Evolutionary conservation across 2,797 vertebrate species (phyloP), one percentile per base, ranked within the genome.

Genomic region (Nyctalus aviator): DNA sequence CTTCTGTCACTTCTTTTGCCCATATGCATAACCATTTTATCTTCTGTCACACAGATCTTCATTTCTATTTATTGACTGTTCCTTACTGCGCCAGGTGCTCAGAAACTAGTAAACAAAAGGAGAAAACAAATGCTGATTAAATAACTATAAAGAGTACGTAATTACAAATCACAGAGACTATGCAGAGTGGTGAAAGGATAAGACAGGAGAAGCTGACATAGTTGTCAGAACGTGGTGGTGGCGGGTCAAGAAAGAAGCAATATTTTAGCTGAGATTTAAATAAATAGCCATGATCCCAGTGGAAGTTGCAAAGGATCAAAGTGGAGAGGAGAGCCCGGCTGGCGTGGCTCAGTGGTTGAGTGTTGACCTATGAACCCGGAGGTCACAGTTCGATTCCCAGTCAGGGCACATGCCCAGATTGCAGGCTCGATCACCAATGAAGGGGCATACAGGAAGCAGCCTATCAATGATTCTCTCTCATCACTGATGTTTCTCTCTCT

Each of bases 11-110:
- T 89, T 46, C 11, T 68, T 95, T 88, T 59, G n/a, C 86, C 44
- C 87, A 8, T 81, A n/a, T 76, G 35, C 37, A 76, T 93, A 91
- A 93, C 71, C 94, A 92, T 53, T 69, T 64, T 87, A 90, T 71
- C 66, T 90, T 90, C 48, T 76, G 27, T 84, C 75, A 77, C 23
- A 81, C 1, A 71, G 25, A 20, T 79, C 75, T 71, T 93, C 8
- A 6, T 69, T 87, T 85, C 20, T 92, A 72, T 89, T 59, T 78
- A 84, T 18, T 62, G 21, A 79, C 35, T 88, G 27, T 55, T 88
- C 59, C 41, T 85, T 35, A 68, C 25, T 37, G 10, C 32, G n/a
- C 48, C 35, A 94, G 48, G 35, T 81, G 75, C 83, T 93, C 55
- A 3, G 27, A 85, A 94, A 88, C 55, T 23, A 57, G 41, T 69